Base-by-base conservation (phyloP, 1,140 invertebrate species). In the Halyomorpha halys region DNA sequence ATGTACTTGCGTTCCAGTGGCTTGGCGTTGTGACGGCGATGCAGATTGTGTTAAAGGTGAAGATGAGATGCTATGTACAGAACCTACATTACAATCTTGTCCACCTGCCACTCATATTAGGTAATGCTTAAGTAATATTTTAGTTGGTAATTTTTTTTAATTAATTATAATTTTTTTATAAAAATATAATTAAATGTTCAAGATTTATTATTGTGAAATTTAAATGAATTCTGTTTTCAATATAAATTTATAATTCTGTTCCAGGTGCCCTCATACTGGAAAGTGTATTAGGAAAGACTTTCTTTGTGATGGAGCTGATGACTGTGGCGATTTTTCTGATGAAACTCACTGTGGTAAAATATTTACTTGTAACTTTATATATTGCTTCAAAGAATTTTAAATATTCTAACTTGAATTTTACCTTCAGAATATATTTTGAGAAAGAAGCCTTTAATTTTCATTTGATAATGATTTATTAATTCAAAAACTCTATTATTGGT, bases 311-410 rank as follows among this genome's bases (percentile, higher is more conserved):
- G 82, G 83, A 0, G 81, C 85, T 66, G 84, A 90, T 65, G 87
- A 93, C 72, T 93, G 90, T 69, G 86, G 84, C 0, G 89, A 92
- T 74, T 87, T 82, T 70, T 87, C 86, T 3, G 89, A 92, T 72
- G 90, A 91, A 73, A 86, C 85, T 8, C 83, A 84, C 69, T 90
- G 87, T 70, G 84, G 86, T 81, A 75, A 76, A 74, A n/a, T 39
- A 39, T 39, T 39, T 30, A 30, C 27, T 30, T 4, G 27, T 30
- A 30, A 4, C 3, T 30, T 30, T 30, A 30, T 4, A 4, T 30
- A 30, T 30, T 39, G n/a, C n/a, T n/a, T n/a, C n/a, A n/a, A n/a
- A n/a, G n/a, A n/a, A n/a, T n/a, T n/a, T n/a, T n/a, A n/a, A n/a
- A n/a, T n/a, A n/a, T n/a, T n/a, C n/a, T n/a, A n/a, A n/a, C n/a